Evolutionary conservation across 2,797 vertebrate genomes (phyloP).

Genomic region (Micrastur ruficollis): DNA sequence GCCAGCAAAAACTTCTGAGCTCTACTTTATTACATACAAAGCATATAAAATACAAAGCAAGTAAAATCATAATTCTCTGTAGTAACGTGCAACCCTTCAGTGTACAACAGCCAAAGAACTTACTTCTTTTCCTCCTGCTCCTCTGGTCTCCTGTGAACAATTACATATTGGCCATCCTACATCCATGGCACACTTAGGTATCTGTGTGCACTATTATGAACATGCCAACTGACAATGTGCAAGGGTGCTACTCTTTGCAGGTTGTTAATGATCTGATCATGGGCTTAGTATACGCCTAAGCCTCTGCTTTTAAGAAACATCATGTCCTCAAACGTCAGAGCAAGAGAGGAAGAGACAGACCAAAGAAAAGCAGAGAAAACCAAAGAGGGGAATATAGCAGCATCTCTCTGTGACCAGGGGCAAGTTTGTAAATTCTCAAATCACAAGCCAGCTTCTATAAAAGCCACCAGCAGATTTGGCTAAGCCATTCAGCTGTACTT

Average conservation of each 20-base stretch:
- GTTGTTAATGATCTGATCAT: not conserved
- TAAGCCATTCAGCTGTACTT: not conserved
- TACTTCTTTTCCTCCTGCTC: not conserved
- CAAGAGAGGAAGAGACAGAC: not conserved
- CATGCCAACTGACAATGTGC: not conserved
- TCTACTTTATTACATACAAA: not conserved
- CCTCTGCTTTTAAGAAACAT: not conserved
- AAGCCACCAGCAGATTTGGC: not conserved
- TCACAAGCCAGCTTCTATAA: not conserved
- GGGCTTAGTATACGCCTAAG: not conserved
- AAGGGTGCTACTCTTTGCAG: not conserved
- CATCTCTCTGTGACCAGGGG: not conserved
- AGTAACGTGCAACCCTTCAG: not conserved
- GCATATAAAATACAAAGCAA: not conserved
- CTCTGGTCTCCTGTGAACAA: not conserved
- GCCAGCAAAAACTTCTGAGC: not conserved
- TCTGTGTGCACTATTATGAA: not conserved
- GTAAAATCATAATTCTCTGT: not conserved
- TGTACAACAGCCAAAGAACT: not conserved
- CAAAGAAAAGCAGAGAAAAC: not conserved
- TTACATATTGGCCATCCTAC: not conserved
- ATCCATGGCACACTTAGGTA: fast-evolving
- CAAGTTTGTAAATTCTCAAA: not conserved
- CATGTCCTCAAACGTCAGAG: not conserved
- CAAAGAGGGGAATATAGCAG: not conserved